Base-by-base conservation (phyloP, 2,797 vertebrate genomes). In the Rhinogobio ventralis region DNA sequence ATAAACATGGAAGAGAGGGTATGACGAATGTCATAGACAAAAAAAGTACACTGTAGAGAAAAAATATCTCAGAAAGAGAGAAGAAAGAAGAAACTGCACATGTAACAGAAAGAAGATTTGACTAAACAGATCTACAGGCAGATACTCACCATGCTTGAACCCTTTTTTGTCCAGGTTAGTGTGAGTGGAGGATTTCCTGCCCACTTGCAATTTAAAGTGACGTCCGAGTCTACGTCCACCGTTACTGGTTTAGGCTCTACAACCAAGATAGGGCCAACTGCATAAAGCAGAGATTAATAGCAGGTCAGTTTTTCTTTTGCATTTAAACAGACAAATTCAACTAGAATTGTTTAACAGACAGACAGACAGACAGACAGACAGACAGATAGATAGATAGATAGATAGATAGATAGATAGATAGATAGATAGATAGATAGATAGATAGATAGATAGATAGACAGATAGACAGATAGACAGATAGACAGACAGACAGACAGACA, bases 151-250 rank as follows among this genome's bases (percentile, higher is more conserved):
- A 98, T 97, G 91, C 98, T 99, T 51, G 97, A 98, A 57, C 98
- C 98, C 89, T 99, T 98, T 88, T 98, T 98, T 90, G 97, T 98
- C 98, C 98, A 99, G 81, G 97, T 99, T 86, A 99, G 96, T 36
- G 97, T 99, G 30, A 99, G 96, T 0, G 98, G 97, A 0, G 98
- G 98, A 87, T 98, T 99, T 49, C 98, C 98, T 0, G 96, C 95
- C 98, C 98, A 99, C 89, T 98, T 97, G 53, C 98, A 99, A 84
- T 97, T 98, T 72, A 99, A 92, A 39, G 95, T 97, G 85, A 98
- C 97, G 2, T 98, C 97, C 0, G 96, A 96, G 90, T 97, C 96
- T 0, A 96, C 94, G 66, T 99, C 97, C 0, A 97, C 97, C 1
- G 96, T 94, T 3, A 95, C 96, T 20, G 97, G 97, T 76, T 97